These are phyloP conservation scores for Hofmannophila pseudospretella DNA, from an alignment of 2,888 invertebrate genomes.

Conservation along the genomic window DNA sequence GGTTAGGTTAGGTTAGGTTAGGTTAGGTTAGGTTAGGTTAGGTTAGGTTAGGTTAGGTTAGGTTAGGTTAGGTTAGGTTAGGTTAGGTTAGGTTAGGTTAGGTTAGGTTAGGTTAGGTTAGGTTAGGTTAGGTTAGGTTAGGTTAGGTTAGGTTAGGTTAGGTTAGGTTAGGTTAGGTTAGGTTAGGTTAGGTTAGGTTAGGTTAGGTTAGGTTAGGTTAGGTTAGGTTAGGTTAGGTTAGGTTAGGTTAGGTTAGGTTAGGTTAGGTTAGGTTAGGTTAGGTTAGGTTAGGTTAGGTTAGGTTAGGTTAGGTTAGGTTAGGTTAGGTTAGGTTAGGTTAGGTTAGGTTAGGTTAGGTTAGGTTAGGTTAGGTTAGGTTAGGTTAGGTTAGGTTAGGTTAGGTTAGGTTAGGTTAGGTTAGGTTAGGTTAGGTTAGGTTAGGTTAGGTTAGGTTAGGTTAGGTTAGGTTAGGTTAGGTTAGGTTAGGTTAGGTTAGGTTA, in stretches of 20 bases:
- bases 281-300: conserved; percentile 8
- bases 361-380: conserved; percentile 7
- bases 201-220: conserved; percentile 15
- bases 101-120: conserved; percentile 13
- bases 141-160: conserved; percentile 12
- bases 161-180: conserved; percentile 14
- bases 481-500: conserved; percentile 9
- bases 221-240: conserved; percentile 13
- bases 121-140: conserved; percentile 14
- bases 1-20: conserved; percentile 14
- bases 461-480: conserved; percentile 14
- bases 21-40: conserved; percentile 13
- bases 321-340: conserved; percentile 8
- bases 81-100: conserved; percentile 14
- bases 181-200: conserved; percentile 15
- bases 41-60: conserved; percentile 16
- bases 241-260: conserved; percentile 10
- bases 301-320: conserved; percentile 9
- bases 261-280: conserved; percentile 10
- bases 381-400: too few relatives aligned
- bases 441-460: conserved; percentile 14
- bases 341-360: conserved; percentile 9
- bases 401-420: conserved; percentile 3
- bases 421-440: conserved; percentile 13
- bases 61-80: conserved; percentile 12